Evolutionary conservation across 2,113 vertebrate genomes (phyloP).

Genomic region (Brevimyrus niger): DNA sequence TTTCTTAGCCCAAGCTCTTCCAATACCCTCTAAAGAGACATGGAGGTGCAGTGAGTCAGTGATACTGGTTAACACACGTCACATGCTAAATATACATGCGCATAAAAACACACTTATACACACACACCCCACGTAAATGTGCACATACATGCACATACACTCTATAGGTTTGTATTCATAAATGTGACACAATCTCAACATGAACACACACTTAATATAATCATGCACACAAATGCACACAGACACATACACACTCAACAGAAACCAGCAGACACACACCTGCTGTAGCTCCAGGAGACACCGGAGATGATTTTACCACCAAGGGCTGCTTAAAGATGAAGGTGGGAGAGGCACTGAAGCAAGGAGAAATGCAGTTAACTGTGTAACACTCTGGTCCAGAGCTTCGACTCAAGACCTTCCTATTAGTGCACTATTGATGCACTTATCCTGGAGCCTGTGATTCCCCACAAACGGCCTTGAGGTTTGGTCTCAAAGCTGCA

Average conservation of each 20-base stretch:
- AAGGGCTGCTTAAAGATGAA: conserved; percentile 78
- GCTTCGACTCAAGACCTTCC: neutral
- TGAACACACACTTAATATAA: neutral
- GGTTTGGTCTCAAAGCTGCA: neutral
- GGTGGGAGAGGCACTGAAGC: conserved; percentile 63
- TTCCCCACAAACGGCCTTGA: neutral
- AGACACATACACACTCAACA: neutral
- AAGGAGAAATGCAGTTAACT: conserved; percentile 20
- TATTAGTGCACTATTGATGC: neutral
- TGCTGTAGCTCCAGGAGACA: conserved; percentile 60
- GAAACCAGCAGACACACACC: conserved; percentile 16
- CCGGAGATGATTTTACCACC: conserved; percentile 59
- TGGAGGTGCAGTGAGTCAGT: conserved; percentile 52
- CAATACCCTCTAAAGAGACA: conserved; percentile 55
- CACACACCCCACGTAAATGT: neutral
- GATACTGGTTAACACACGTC: conserved; percentile 40
- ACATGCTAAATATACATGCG: neutral
- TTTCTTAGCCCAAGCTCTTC: conserved; percentile 75
- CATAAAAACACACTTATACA: neutral
- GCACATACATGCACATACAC: neutral
- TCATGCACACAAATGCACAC: neutral
- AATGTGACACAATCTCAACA: neutral
- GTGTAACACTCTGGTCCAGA: neutral
- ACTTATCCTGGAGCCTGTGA: neutral
- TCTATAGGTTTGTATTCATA: neutral